Base-by-base conservation (phyloP, 2,113 vertebrate species). In the Pardalotus punctatus region DNA sequence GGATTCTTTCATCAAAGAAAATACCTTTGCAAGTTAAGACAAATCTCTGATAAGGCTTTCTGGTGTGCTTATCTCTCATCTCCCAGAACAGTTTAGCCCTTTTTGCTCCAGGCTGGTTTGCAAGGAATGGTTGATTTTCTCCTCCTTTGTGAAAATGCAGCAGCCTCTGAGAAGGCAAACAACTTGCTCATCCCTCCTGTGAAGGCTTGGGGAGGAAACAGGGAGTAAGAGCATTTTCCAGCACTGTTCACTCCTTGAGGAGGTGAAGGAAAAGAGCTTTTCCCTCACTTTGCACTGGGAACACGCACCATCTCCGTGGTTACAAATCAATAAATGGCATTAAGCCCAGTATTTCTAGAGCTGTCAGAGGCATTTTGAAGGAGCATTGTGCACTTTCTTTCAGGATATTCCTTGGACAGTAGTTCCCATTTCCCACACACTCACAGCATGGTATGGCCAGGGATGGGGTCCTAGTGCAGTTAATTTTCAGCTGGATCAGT, bases 11-110 rank as follows among this genome's bases (percentile, higher is more conserved):
- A 33, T 74, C 77, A 78, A 93, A 89, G 79, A 91, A 91, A 96
- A 93, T 94, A 94, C 74, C 73, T 94, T 56, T 92, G 80, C 95
- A 94, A 92, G 95, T 95, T 86, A 78, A 95, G 81, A 88, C 94
- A 92, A 87, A 86, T 81, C 74, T 79, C 88, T 69, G 86, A 94
- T 91, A 90, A 96, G 72, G 50, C 28, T 89, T 90, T 88, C 81
- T 95, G 72, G 43, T 82, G 71, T 86, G 42, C 82, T 92, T 93
- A 90, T 95, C 88, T 90, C 82, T 84, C 85, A 89, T 93, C 91
- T 96, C 74, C 66, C 56, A 62, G 14, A 92, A 92, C 66, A 93
- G 36, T 27, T 54, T 70, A 84, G 81, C 51, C 40, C 8, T 91
- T 93, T 86, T 93, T 79, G 90, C 94, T 92, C 48, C 69, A 88